Evolutionary conservation across 2,113 vertebrate species (phyloP).

Genomic region (Hippolais icterina): DNA sequence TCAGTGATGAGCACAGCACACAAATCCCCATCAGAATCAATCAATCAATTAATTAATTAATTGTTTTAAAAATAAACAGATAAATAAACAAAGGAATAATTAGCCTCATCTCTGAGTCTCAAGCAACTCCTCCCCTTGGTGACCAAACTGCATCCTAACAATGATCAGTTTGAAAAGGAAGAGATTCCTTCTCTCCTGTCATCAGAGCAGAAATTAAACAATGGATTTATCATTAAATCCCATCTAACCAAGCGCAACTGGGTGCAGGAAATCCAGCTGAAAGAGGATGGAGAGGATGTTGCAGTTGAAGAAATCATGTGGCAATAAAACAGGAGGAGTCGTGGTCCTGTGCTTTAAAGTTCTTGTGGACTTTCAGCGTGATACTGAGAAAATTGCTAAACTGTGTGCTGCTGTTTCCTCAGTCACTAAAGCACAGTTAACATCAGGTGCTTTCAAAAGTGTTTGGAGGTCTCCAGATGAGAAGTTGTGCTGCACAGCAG

Average conservation of each 20-base stretch:
- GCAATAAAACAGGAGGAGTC: not conserved
- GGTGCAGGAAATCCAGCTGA: not conserved
- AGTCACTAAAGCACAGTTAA: not conserved
- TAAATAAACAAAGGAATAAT: not conserved
- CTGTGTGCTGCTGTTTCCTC: not conserved
- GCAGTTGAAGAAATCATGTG: not conserved
- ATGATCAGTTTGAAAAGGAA: not conserved
- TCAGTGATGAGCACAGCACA: not conserved
- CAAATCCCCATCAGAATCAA: not conserved
- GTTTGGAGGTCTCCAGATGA: not conserved
- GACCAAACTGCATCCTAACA: not conserved
- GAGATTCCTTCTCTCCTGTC: not conserved
- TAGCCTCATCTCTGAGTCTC: not conserved
- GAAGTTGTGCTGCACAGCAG: not conserved
- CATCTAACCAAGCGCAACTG: not conserved
- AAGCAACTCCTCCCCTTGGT: not conserved
- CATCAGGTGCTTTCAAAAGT: not conserved
- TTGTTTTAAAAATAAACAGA: not conserved
- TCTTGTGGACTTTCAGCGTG: not conserved
- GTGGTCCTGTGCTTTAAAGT: not conserved
- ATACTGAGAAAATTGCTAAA: not conserved
- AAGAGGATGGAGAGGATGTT: not conserved
- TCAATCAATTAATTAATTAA: not conserved
- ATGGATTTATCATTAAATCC: not conserved
- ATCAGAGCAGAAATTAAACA: not conserved